Conservation (phyloP, 2,113 vertebrate species). For the Cebidichthys violaceus region DNA sequence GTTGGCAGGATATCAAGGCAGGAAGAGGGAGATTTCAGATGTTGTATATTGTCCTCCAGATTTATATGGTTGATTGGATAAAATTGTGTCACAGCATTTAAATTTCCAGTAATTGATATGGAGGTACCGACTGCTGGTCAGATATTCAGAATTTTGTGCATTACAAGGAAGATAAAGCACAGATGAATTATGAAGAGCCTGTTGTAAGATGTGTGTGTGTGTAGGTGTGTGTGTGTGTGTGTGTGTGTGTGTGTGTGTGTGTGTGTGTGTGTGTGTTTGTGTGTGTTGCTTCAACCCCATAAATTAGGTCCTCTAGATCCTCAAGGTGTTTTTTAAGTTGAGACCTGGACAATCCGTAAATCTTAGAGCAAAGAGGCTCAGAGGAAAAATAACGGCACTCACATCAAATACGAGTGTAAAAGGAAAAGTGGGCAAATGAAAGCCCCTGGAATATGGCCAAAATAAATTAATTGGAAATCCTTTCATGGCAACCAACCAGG, state of each 20-base stretch:
- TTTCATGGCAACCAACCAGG: constrained; percentile 13
- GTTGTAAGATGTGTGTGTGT: background rate
- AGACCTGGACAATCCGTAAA: constrained; percentile 17
- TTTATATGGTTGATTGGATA: too few species aligned
- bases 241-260: background rate
- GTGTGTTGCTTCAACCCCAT: background rate
- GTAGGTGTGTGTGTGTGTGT: background rate
- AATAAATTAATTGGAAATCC: constrained; percentile 48
- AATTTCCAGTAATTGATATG: background rate
- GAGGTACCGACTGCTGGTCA: background rate
- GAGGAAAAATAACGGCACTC: background rate
- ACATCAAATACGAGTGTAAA: constrained; percentile 26
- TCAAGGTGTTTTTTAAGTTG: constrained; percentile 5
- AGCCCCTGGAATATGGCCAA: constrained; percentile 46
- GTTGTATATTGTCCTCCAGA: background rate
- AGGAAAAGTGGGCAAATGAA: constrained; percentile 15
- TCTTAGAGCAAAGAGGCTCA: constrained; percentile 18
- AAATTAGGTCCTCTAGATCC: too few species aligned
- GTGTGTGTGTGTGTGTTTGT: background rate
- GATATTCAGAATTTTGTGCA: background rate
- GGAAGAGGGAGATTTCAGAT: background rate
- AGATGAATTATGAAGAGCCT: too few species aligned
- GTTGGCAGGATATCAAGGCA: background rate
- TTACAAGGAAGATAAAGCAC: too few species aligned
- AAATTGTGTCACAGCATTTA: background rate